Evolutionary conservation across 1,140 invertebrate species (phyloP), one percentile per base, ranked within the genome.

Genomic region (Drosophila athabasca): DNA sequence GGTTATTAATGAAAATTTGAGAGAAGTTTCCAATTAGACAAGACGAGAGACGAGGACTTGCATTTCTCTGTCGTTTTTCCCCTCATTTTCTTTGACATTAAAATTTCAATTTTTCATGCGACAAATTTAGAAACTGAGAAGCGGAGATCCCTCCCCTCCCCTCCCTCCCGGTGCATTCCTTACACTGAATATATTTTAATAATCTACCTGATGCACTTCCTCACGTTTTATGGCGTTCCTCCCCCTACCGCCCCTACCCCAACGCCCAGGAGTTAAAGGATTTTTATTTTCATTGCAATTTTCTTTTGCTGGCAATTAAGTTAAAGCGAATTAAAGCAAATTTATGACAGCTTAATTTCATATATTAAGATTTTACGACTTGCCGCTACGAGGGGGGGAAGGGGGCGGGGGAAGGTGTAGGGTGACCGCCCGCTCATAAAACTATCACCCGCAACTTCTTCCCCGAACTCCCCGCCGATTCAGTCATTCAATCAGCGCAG

Each of bases 281-380:
- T 45, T 71, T 85, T 87, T 67, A 85, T 82, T 87, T 82, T 88
- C 82, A 87, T 87, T 82, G 83, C 79, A 52, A 62, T 72, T 76
- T 62, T 73, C 73, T 54, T 35, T 59, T 9, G 71, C 66, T 80
- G 71, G 77, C 87, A 90, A 90, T 90, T 90, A 90, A 90, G 82
- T 85, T 90, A 90, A 90, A 87, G 76, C 68, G 70, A 67, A 90
- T 73, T 90, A 90, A 90, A 76, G 79, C 70, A 75, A 90, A 90
- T 90, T 90, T 90, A 90, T 82, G 87, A 68, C 87, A 87, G 78
- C 87, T 90, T 90, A 77, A 90, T 90, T 90, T 84, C 81, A 87
- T 87, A 87, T 90, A 90, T 90, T 90, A 90, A 90, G 76, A 79
- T 83, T 90, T 90, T 80, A 90, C 78, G 76, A 17, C 67, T 31